Conservation (phyloP, 2,888 invertebrate species). For the Spodoptera picta region DNA sequence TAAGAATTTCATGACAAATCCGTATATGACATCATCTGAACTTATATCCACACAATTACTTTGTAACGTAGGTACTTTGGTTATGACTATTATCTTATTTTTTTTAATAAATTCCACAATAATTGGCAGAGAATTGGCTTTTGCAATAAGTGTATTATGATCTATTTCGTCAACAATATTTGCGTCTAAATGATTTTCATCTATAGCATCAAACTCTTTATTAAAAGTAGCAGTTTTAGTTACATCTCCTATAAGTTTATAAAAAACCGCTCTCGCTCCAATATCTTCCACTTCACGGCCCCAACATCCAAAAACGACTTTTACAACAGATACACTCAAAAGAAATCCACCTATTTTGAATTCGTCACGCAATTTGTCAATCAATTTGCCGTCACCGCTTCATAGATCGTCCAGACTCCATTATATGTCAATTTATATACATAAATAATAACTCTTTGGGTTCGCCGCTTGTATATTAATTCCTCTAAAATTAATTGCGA, state of each 20-base stretch:
- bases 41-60: slow-evolving; percentile 31
- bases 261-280: slow-evolving; percentile 23
- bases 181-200: background rate
- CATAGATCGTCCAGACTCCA: slow-evolving; percentile 79
- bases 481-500: slow-evolving; percentile 88
- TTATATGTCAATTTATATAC: slow-evolving; percentile 85
- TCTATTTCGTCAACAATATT: too few relatives aligned
- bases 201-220: background rate
- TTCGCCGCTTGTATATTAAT: slow-evolving; percentile 86
- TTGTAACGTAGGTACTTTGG: slow-evolving; percentile 5
- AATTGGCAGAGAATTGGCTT: too few relatives aligned
- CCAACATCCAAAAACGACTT: slow-evolving; percentile 71
- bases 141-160: too few relatives aligned
- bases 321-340: slow-evolving; percentile 82
- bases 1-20: slow-evolving; percentile 26
- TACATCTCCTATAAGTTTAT: background rate
- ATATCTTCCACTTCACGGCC: slow-evolving; percentile 58
- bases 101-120: background rate
- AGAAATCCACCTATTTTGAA: slow-evolving; percentile 87
- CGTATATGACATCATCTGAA: slow-evolving; percentile 32
- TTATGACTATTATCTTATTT: background rate
- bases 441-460: slow-evolving; percentile 79
- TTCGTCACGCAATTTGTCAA: slow-evolving; percentile 89
- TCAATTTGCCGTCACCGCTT: slow-evolving; percentile 84
- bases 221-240: background rate